A percentile compares a stretch with the other conserved stretches of the same genome.
Conservation (phyloP, 64 coral and sea anemone species). For the Montipora cactus region DNA sequence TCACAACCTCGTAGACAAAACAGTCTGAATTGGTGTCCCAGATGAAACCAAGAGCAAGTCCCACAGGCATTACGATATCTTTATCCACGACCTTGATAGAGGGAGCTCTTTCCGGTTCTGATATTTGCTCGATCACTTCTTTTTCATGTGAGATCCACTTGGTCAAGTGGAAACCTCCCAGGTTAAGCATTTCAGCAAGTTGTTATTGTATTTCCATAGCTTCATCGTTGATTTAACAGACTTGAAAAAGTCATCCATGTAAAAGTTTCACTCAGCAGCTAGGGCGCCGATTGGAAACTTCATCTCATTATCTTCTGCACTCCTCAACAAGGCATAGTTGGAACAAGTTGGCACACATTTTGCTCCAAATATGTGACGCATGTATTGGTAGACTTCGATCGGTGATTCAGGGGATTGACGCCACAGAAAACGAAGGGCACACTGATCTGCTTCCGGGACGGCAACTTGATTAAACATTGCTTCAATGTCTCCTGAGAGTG, state of each 20-base stretch:
- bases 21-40: slow-evolving; percentile 30
- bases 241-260: slow-evolving; percentile 41
- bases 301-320: slow-evolving; percentile 18
- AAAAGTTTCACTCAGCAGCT: slow-evolving; percentile 19
- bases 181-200: not conserved
- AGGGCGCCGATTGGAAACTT: not conserved
- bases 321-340: slow-evolving; percentile 22
- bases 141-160: slow-evolving; percentile 31
- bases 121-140: not conserved
- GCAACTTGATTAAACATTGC: slow-evolving; percentile 57
- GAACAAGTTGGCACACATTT: slow-evolving; percentile 34
- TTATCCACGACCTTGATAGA: slow-evolving; percentile 7
- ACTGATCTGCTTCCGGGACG: not conserved
- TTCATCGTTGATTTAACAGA: slow-evolving; percentile 5
- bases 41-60: slow-evolving; percentile 34
- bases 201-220: not conserved
- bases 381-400: slow-evolving; percentile 22
- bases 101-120: slow-evolving; percentile 13
- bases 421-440: slow-evolving; percentile 3
- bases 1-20: slow-evolving; percentile 16
- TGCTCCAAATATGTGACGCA: slow-evolving; percentile 44
- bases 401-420: not conserved
- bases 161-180: slow-evolving; percentile 9
- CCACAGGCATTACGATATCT: slow-evolving; percentile 10
- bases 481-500: slow-evolving; percentile 47